A percentile compares a stretch with the other conserved stretches of the same genome.
phyloP scores from a whole-genome alignment of 2,113 vertebrate genomes.

The Motacilla tschutschensis region DNA sequence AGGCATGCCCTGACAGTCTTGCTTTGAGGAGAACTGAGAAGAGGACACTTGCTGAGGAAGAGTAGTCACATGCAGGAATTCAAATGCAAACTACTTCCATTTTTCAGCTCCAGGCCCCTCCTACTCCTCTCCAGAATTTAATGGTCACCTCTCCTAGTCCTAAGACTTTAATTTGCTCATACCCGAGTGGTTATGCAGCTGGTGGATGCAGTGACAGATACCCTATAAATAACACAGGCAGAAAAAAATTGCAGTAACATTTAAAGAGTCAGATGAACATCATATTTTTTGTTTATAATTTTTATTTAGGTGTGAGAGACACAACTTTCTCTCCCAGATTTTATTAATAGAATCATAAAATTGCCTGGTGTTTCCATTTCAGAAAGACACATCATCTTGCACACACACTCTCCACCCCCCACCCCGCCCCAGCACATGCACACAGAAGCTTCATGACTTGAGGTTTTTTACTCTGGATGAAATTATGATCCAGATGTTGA shows the following conservation, averaged over 20 bases:
- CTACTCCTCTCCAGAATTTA: not conserved
- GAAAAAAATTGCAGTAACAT: not conserved
- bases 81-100: not conserved
- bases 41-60: not conserved
- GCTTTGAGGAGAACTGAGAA: not conserved
- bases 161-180: not conserved
- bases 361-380: not conserved
- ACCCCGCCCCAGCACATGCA: accelerated
- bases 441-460: not conserved
- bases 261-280: not conserved
- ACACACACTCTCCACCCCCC: not conserved
- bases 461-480: not conserved
- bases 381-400: not conserved
- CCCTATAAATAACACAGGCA: not conserved
- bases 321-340: not conserved
- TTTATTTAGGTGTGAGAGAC: not conserved
- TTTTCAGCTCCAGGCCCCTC: not conserved
- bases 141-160: not conserved
- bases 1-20: not conserved
- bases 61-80: not conserved
- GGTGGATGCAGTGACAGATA: not conserved
- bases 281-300: not conserved
- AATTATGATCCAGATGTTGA: constrained; percentile 1
- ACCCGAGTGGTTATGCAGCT: not conserved
- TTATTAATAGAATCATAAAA: not conserved